These are phyloP conservation scores for Phlogophora meticulosa DNA, from an alignment of 2,888 invertebrate genomes.

Conservation along the genomic window DNA sequence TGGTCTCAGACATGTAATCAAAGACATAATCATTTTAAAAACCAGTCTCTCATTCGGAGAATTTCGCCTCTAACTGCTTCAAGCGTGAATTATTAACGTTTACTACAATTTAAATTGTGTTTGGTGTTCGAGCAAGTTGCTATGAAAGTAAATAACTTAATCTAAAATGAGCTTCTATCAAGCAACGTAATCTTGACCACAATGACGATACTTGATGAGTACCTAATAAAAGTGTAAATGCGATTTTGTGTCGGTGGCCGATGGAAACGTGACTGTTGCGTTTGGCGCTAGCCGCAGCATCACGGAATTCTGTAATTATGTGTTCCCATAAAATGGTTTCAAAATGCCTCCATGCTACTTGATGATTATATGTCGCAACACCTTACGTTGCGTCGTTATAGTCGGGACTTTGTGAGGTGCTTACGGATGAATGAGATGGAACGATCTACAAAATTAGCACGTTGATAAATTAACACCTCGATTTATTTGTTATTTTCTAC, in stretches of 20 bases:
- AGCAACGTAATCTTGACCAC: constrained; percentile 80
- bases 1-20: constrained; percentile 66
- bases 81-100: constrained; percentile 70
- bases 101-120: constrained; percentile 62
- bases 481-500: neutral
- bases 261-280: constrained; percentile 78
- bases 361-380: constrained; percentile 60
- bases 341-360: constrained; percentile 61
- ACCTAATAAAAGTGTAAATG: constrained; percentile 74
- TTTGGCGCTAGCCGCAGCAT: constrained; percentile 75
- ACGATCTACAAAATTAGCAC: constrained; percentile 15
- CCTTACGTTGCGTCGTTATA: constrained; percentile 51
- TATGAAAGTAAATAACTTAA: constrained; percentile 74
- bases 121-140: constrained; percentile 54
- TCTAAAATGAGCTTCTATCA: constrained; percentile 73
- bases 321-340: constrained; percentile 78
- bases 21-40: constrained; percentile 69
- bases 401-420: constrained; percentile 67
- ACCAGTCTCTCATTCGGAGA: constrained; percentile 72
- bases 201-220: constrained; percentile 80
- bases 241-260: constrained; percentile 74
- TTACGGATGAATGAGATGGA: constrained; percentile 41
- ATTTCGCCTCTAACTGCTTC: constrained; percentile 67
- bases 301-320: constrained; percentile 71
- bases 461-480: constrained; percentile 1